phyloP scores from a whole-genome alignment of 2,113 vertebrate genomes.

The Elaphurus davidianus region DNA sequence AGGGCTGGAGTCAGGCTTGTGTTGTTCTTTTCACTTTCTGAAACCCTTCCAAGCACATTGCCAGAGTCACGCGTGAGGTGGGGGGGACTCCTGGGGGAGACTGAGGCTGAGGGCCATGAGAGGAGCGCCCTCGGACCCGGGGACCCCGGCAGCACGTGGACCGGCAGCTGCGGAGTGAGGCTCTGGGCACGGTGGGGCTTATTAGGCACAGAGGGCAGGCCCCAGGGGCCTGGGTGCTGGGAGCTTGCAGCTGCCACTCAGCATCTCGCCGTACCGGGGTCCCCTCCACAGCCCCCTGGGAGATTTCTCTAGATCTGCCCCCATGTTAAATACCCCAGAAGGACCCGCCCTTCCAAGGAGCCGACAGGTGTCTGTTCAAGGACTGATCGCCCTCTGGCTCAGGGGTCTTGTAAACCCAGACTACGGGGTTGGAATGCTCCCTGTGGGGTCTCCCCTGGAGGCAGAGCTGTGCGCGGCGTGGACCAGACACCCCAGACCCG shows the following conservation, averaged over 20 bases:
- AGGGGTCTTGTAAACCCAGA: neutral
- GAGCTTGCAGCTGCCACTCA: fast-evolving
- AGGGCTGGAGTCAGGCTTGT: too few relatives aligned
- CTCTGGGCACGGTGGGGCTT: fast-evolving
- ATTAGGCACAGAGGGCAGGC: neutral
- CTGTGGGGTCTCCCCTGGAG: fast-evolving
- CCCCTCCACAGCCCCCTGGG: neutral
- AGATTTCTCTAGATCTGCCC: fast-evolving
- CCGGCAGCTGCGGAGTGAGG: too few relatives aligned
- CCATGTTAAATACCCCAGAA: fast-evolving
- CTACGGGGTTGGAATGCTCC: fast-evolving
- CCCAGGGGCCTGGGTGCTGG: neutral
- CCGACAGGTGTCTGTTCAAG: fast-evolving
- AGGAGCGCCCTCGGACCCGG: fast-evolving
- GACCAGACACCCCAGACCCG: neutral
- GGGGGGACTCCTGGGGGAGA: neutral
- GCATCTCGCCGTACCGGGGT: fast-evolving
- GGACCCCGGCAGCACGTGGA: fast-evolving
- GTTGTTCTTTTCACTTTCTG: too few relatives aligned
- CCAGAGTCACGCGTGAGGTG: neutral
- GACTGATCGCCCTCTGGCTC: fast-evolving
- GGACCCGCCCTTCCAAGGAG: neutral
- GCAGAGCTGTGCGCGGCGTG: fast-evolving
- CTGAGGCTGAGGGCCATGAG: fast-evolving
- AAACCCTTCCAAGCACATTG: neutral